Base-by-base conservation (phyloP, 2,113 vertebrate genomes). In the Oreochromis spilurus region DNA sequence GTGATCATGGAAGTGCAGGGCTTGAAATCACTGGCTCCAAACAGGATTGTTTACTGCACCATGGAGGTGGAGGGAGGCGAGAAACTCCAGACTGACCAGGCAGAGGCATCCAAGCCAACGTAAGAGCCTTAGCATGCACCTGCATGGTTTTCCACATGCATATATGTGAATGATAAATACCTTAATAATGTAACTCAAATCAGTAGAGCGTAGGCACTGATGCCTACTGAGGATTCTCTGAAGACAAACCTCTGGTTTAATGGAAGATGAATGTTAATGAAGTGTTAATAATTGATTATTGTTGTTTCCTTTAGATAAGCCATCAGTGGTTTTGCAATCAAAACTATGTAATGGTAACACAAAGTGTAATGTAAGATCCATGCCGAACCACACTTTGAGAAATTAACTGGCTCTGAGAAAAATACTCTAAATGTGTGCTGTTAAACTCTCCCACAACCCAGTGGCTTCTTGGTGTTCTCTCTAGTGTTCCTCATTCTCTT, bases 1-100 rank as follows among this genome's bases (percentile, higher is more conserved):
- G 99, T 99, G 92, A 99, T 99, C 94, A 99, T 99, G 98, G 99
- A 99, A 93, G 99, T 99, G 85, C 97, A 97, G 92, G 99, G 99
- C 34, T 96, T 99, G 88, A 99, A 99, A 94, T 99, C 99, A 1
- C 94, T 99, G 95, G 99, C 99, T 84, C 98, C 99, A 4, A 99
- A 99, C 93, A 98, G 99, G 89, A 99, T 99, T 16, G 99, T 99
- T 2, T 99, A 99, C 93, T 99, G 99, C 92, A 99, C 99, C 21
- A 99, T 99, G 99, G 99, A 99, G 89, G 99, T 99, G 2, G 99
- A 99, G 94, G 99, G 99, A 26, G 99, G 99, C 50, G 97, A 99
- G 95, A 99, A 99, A 24, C 97, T 99, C 57, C 99, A 99, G 94
- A 99, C 99, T 0, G 99, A 99, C 94, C 99, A 99, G 91, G 99